Conservation (phyloP, 2,113 vertebrate genomes). For the Protobothrops mucrosquamatus region DNA sequence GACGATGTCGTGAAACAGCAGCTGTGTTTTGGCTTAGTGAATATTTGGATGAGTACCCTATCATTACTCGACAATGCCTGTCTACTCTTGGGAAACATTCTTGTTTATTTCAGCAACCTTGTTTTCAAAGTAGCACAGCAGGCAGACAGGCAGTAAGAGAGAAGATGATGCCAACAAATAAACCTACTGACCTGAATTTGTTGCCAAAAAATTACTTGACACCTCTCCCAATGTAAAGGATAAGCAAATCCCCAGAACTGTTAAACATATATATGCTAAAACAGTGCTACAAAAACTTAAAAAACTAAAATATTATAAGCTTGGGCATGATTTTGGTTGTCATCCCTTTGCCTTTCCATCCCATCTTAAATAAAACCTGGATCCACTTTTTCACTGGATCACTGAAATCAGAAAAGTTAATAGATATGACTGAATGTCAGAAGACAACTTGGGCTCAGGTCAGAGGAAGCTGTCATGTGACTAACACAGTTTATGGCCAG, state of each 20-base stretch:
- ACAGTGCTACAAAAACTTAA: not conserved
- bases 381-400: not conserved
- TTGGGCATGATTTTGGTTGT: too few species aligned
- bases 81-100: constrained; percentile 2
- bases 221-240: rapidly evolving
- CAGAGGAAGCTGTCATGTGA: not conserved
- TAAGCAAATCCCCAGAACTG: not conserved
- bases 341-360: not conserved
- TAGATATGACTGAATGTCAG: not conserved
- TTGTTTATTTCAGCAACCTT: constrained; percentile 20
- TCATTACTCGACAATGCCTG: constrained; percentile 8
- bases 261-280: not conserved
- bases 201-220: not conserved
- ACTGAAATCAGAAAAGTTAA: not conserved
- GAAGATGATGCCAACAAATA: not conserved
- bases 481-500: too few species aligned
- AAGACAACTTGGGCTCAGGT: not conserved
- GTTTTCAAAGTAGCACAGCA: constrained; percentile 1
- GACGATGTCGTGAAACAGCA: not conserved
- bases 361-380: not conserved
- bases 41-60: constrained; percentile 15
- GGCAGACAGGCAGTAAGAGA: not conserved
- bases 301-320: not conserved
- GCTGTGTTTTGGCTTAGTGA: not conserved
- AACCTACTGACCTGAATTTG: constrained; percentile 13